phyloP scores from a whole-genome alignment of 2,888 invertebrate genomes.

The Hedychridium roseum region DNA sequence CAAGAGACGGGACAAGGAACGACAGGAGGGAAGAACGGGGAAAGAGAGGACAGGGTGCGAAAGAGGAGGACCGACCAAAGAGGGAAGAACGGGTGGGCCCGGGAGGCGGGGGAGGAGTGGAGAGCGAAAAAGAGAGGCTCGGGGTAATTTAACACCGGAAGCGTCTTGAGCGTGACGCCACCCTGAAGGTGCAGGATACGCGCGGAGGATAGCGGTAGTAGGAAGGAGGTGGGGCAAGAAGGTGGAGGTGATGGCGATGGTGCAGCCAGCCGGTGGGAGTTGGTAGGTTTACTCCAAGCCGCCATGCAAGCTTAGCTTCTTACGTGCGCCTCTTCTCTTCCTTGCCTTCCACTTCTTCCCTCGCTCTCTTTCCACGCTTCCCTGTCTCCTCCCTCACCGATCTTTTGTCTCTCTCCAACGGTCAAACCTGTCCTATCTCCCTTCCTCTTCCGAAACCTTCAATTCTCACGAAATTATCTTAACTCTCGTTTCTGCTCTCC shows the following conservation, averaged over 20 bases:
- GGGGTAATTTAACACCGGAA: constrained; percentile 64
- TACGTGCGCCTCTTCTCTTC: constrained; percentile 35
- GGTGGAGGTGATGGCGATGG: constrained; percentile 44
- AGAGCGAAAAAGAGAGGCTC: constrained; percentile 37
- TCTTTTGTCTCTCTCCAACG: not conserved
- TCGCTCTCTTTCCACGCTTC: not conserved
- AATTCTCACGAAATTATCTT: not conserved
- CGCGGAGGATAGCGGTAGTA: constrained; percentile 48
- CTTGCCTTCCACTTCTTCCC: constrained; percentile 32
- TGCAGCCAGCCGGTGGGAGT: constrained; percentile 43
- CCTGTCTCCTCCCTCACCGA: not conserved
- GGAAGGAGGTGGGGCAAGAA: constrained; percentile 40
- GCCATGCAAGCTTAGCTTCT: constrained; percentile 49
- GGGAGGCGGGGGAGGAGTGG: constrained; percentile 20
- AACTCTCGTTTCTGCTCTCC: not conserved
- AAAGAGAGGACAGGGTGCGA: constrained; percentile 5
- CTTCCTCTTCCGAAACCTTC: not conserved
- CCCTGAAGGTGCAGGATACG: constrained; percentile 63
- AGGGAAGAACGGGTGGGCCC: constrained; percentile 4
- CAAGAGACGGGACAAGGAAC: constrained; percentile 7
- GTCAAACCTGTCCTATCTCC: not conserved
- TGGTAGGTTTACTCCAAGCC: constrained; percentile 51
- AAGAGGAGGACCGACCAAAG: constrained; percentile 24
- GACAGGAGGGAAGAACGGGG: constrained; percentile 11
- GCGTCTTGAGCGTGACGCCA: constrained; percentile 64